phyloP scores from a whole-genome alignment of 2,797 vertebrate species.

The Sphenopsis melanotis region DNA sequence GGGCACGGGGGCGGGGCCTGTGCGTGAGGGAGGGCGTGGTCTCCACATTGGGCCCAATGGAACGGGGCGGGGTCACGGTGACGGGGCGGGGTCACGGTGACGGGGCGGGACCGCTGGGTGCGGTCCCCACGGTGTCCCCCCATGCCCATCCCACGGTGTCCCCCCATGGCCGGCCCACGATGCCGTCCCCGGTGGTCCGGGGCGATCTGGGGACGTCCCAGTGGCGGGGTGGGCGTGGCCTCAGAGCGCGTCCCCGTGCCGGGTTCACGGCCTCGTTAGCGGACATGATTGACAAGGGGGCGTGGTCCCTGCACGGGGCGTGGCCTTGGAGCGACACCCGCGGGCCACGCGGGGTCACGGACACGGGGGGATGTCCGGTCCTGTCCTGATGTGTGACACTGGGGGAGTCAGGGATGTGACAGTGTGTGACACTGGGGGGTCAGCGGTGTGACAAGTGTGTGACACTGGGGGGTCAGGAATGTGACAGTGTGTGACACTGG shows the following conservation, averaged over 20 bases:
- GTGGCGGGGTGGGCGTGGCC: not conserved
- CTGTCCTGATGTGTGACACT: not conserved
- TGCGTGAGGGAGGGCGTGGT: not conserved
- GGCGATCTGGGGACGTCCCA: fast-evolving
- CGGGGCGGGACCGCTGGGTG: not conserved
- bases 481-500: no score
- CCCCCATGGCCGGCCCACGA: not conserved
- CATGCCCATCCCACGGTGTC: not conserved
- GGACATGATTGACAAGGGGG: not conserved
- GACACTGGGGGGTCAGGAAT: no score
- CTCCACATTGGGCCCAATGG: fast-evolving
- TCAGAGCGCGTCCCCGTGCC: fast-evolving
- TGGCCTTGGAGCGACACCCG: not conserved
- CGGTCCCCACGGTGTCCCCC: not conserved
- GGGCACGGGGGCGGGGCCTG: not conserved
- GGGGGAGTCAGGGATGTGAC: no score
- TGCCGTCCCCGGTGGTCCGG: not conserved
- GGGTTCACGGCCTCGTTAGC: fast-evolving
- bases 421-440: not conserved
- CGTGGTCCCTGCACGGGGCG: fast-evolving
- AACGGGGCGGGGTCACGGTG: not conserved
- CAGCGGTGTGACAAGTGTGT: no score
- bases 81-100: not conserved
- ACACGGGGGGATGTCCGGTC: not conserved
- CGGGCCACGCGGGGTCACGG: not conserved